These are phyloP conservation scores for Caradrina kadenii DNA, from an alignment of 2,888 invertebrate genomes.

Conservation along the genomic window DNA sequence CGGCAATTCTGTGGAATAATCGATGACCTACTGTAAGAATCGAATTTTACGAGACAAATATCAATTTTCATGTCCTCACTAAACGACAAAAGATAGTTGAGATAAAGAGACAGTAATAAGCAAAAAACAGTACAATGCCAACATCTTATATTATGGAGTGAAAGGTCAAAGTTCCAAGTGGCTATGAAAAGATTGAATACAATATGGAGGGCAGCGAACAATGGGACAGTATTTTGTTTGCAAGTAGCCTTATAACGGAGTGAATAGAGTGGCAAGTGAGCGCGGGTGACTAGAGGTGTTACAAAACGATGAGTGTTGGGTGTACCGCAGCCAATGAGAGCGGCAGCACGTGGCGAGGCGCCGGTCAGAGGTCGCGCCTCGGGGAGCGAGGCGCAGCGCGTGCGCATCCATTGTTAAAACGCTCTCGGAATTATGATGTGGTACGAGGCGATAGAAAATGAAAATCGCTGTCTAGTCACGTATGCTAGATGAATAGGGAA, in stretches of 20 bases:
- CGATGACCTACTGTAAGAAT: conserved; percentile 44
- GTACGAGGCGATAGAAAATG: conserved; percentile 48
- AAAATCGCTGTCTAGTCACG: conserved; percentile 57
- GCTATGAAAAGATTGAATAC: conserved; percentile 57
- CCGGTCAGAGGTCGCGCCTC: conserved; percentile 85
- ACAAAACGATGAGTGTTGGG: conserved; percentile 74
- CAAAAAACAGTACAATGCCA: conserved; percentile 47
- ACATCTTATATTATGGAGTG: conserved; percentile 45
- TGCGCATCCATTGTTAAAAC: conserved; percentile 70
- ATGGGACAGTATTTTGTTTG: conserved; percentile 61
- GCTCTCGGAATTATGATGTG: conserved; percentile 62
- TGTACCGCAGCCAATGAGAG: conserved; percentile 82
- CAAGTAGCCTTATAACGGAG: conserved; percentile 53
- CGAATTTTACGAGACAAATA: conserved; percentile 25
- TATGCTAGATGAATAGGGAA: conserved; percentile 46
- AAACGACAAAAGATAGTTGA: conserved; percentile 17
- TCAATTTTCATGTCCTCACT: conserved; percentile 10
- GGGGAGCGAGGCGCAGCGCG: conserved; percentile 67
- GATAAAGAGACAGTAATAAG: conserved; percentile 33
- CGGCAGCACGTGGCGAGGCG: conserved; percentile 81
- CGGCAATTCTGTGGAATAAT: conserved; percentile 49
- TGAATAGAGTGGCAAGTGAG: conserved; percentile 56
- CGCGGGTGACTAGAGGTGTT: conserved; percentile 60
- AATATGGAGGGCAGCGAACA: conserved; percentile 56
- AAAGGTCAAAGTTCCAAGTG: conserved; percentile 57